These are phyloP conservation scores for Rambutsinella grinnellia DNA, from an alignment of 2,888 invertebrate genomes.

Conservation along the genomic window DNA sequence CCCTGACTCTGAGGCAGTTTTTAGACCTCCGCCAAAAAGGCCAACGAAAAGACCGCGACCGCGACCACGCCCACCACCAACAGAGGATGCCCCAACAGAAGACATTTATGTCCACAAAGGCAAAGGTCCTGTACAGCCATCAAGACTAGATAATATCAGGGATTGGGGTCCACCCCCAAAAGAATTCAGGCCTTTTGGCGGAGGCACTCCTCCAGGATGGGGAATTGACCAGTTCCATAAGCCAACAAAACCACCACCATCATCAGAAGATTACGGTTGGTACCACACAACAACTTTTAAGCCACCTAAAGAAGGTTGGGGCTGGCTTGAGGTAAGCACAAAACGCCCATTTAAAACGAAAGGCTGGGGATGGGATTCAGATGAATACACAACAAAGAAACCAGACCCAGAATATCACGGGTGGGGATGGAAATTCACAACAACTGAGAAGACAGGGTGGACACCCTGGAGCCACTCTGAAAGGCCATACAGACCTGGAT, in stretches of 20 bases:
- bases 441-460: constrained; percentile 74
- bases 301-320: constrained; percentile 14
- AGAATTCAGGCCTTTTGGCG: constrained; percentile 32
- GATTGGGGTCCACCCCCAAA: constrained; percentile 42
- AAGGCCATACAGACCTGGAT: constrained; percentile 33
- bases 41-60: no score
- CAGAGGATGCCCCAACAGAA: no score
- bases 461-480: constrained; percentile 73
- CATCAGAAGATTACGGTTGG: constrained; percentile 5
- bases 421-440: neutral
- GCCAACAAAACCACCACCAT: constrained; percentile 8
- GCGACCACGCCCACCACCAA: no score
- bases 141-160: constrained; percentile 26
- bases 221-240: constrained; percentile 1
- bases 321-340: neutral
- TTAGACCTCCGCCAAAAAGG: constrained; percentile 14
- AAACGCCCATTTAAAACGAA: constrained; percentile 10
- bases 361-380: neutral
- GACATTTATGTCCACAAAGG: constrained; percentile 4
- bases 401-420: neutral
- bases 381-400: neutral
- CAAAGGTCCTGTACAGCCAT: constrained; percentile 11
- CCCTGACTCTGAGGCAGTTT: constrained; percentile 40
- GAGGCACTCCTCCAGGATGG: constrained; percentile 23
- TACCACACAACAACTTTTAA: neutral